Base-by-base conservation (phyloP, 2,113 vertebrate genomes). In the Tachysurus fulvidraco region DNA sequence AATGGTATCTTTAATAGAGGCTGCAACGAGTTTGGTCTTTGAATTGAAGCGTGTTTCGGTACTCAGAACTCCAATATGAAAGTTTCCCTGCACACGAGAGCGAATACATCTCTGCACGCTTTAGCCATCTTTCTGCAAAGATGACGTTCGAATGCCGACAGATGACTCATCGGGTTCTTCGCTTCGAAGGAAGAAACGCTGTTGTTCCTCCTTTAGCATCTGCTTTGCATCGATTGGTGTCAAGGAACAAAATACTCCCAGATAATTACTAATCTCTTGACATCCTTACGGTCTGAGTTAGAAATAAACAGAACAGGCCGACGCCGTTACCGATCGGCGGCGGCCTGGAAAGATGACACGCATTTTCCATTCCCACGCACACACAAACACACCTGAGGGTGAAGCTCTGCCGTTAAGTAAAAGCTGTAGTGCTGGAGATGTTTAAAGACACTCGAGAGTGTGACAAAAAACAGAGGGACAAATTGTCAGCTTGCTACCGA, bases 381-480 rank as follows among this genome's bases (percentile, higher is more conserved):
- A 25, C 78, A 50, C 59, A 82, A 54, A 59, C 81, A 83, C 82
- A 54, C 82, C 81, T 65, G 81, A n/a, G 23, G 23, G n/a, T 19
- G 80, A 25, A 28, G 81, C 62, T 30, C 14, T n/a, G 60, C 44
- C 62, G 6, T 83, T 67, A 12, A 67, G 82, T 55, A 44, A 64
- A 62, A 19, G 41, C 25, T 16, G 23, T 50, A 10, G 80, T 81
- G 23, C 80, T 36, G 69, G 71, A 85, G 17, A 62, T 28, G 17
- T 46, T 76, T 14, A 74, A 76, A 84, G 69, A 69, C 64, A 69
- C 81, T 83, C 28, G 3, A 67, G 62, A 13, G 19, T 54, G n/a
- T 71, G 41, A 85, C 16, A 64, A 77, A 74, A 67, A 76, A 60
- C 83, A 85, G 83, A 25, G 41, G 62, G 55, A 4, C 19, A 28